Conservation (phyloP, 1,140 invertebrate genomes). For the Drosophila triauraria region DNA sequence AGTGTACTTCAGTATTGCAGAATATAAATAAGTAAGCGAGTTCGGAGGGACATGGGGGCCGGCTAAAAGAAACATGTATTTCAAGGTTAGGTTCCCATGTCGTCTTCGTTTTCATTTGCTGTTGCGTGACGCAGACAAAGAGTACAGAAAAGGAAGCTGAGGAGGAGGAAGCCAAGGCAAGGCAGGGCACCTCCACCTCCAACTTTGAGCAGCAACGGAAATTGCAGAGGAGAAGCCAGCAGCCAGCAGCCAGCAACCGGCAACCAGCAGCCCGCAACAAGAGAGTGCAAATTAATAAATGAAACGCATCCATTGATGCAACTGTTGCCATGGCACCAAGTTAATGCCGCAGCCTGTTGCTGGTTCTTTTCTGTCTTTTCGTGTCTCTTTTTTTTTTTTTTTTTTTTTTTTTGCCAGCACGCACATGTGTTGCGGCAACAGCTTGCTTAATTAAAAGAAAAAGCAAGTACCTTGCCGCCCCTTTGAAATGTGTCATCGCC, state of each 20-base stretch:
- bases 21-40: slow-evolving; percentile 21
- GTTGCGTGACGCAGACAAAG: slow-evolving; percentile 68
- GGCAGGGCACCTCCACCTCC: slow-evolving; percentile 40
- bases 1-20: slow-evolving; percentile 27
- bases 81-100: slow-evolving; percentile 77
- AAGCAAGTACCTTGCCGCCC: slow-evolving; percentile 6
- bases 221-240: slow-evolving; percentile 16
- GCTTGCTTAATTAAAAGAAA: slow-evolving; percentile 67
- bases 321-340: slow-evolving; percentile 33
- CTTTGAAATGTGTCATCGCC: slow-evolving; percentile 46
- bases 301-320: slow-evolving; percentile 79
- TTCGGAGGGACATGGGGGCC: not conserved
- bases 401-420: slow-evolving; percentile 15
- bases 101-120: slow-evolving; percentile 70
- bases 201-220: slow-evolving; percentile 21
- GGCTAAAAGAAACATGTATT: slow-evolving; percentile 49
- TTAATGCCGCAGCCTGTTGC: slow-evolving; percentile 29
- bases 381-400: slow-evolving; percentile 4
- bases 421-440: slow-evolving; percentile 74
- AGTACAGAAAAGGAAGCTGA: slow-evolving; percentile 5
- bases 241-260: not conserved
- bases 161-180: slow-evolving; percentile 20
- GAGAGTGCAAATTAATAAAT: slow-evolving; percentile 75
- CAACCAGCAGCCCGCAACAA: slow-evolving; percentile 45
- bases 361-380: slow-evolving; percentile 6